Conservation (phyloP, 2,888 invertebrate genomes). For the Cheilosia urbana region DNA sequence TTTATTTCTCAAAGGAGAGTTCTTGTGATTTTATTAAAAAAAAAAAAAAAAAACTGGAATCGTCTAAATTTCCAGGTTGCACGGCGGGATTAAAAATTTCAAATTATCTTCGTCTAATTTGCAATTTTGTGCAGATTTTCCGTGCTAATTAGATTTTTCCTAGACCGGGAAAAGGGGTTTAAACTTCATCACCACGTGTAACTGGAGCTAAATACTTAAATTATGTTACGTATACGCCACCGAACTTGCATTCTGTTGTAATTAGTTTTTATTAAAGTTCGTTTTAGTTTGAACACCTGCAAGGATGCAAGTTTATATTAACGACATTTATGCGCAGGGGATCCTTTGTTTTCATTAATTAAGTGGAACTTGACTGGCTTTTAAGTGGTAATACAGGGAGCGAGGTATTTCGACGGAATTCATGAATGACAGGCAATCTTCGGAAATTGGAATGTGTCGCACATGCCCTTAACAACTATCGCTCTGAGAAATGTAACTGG, state of each 20-base stretch:
- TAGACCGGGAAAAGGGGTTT: background rate
- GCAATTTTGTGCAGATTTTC: slow-evolving; percentile 2
- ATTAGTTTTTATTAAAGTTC: slow-evolving; percentile 41
- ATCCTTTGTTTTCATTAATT: slow-evolving; percentile 10
- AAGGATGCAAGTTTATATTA: background rate
- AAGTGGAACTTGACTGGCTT: background rate
- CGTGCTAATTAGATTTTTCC: slow-evolving; percentile 6
- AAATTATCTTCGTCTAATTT: slow-evolving; percentile 5
- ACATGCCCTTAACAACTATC: too few species aligned
- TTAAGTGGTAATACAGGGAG: slow-evolving; percentile 9
- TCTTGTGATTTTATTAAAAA: background rate
- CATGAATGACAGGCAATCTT: too few species aligned
- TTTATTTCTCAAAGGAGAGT: background rate
- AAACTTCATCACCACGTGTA: slow-evolving; percentile 8
- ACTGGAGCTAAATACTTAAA: slow-evolving; percentile 22
- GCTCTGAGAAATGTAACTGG: too few species aligned
- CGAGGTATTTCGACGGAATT: background rate
- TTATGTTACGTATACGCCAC: slow-evolving; percentile 51
- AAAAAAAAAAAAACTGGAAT: background rate
- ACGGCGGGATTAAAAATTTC: slow-evolving; percentile 13
- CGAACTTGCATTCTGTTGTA: slow-evolving; percentile 24
- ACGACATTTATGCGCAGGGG: background rate
- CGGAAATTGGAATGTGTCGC: too few species aligned
- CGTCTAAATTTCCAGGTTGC: slow-evolving; percentile 1
- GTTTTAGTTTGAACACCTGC: background rate